Evolutionary conservation across 2,113 vertebrate genomes (phyloP).

Genomic region (Collichthys lucidus): DNA sequence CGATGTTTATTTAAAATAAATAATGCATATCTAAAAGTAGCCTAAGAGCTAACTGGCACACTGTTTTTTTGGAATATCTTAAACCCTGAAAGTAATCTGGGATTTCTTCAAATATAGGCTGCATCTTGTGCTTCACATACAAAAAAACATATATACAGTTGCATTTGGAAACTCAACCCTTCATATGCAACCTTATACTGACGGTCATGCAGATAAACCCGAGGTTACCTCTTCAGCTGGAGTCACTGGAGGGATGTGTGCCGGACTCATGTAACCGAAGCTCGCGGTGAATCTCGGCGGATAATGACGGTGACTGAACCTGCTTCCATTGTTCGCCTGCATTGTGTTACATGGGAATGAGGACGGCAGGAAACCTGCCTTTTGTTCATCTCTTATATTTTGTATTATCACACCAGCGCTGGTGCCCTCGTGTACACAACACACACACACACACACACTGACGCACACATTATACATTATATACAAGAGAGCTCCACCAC

Average conservation of each 20-base stretch:
- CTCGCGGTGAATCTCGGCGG: slow-evolving; percentile 52
- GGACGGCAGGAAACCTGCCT: slow-evolving; percentile 79
- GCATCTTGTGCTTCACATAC: not conserved
- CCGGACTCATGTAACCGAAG: slow-evolving; percentile 71
- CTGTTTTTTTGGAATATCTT: too few relatives aligned
- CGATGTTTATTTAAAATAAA: not conserved
- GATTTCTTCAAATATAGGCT: not conserved
- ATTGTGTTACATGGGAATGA: slow-evolving; percentile 86
- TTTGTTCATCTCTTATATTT: slow-evolving; percentile 75
- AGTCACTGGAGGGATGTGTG: slow-evolving; percentile 58
- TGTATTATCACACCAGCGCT: slow-evolving; percentile 60
- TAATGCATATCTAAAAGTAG: not conserved
- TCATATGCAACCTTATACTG: slow-evolving; percentile 56
- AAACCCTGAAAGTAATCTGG: not conserved
- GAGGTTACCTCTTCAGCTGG: slow-evolving; percentile 42
- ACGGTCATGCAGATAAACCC: slow-evolving; percentile 59
- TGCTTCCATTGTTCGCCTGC: slow-evolving; percentile 69
- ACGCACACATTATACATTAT: slow-evolving; percentile 36
- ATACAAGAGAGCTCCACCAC: slow-evolving; percentile 47
- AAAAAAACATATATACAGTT: slow-evolving; percentile 28
- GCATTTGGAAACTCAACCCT: slow-evolving; percentile 44
- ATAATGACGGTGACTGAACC: slow-evolving; percentile 69
- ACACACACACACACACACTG: slow-evolving; percentile 6
- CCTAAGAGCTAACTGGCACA: too few relatives aligned
- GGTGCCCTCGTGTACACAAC: slow-evolving; percentile 11